phyloP scores from a whole-genome alignment of 30 jellyfish, hydroid and myxozoan genomes.

The Turritopsis rubra region DNA sequence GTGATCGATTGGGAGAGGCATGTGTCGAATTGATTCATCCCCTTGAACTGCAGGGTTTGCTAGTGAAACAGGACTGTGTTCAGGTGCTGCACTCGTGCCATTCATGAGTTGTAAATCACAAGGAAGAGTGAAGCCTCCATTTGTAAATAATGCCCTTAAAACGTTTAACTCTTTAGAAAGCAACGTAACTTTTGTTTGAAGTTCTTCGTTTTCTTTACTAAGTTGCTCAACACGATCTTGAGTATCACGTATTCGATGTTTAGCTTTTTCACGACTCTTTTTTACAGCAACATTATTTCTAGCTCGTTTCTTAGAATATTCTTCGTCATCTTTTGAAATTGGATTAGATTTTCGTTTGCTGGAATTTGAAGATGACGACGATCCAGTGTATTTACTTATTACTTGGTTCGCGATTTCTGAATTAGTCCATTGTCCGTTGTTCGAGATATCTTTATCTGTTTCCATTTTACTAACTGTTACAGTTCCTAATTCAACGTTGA shows the following conservation, averaged over 20 bases:
- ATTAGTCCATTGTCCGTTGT: constrained; percentile 18
- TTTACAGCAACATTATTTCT: constrained; percentile 87
- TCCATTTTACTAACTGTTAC: background rate
- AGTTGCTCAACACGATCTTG: constrained; percentile 92
- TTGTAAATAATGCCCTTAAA: constrained; percentile 84
- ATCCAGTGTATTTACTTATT: constrained; percentile 29
- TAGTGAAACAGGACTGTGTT: background rate
- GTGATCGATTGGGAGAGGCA: background rate
- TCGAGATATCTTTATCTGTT: background rate
- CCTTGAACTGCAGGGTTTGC: background rate
- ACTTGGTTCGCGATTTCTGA: constrained; percentile 36
- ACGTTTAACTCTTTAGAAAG: constrained; percentile 84
- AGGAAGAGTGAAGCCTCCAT: constrained; percentile 95
- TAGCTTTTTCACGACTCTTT: constrained; percentile 90
- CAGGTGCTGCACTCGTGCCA: background rate
- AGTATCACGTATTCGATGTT: constrained; percentile 72
- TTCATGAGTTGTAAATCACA: constrained; percentile 68
- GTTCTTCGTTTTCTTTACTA: constrained; percentile 76
- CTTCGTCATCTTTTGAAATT: constrained; percentile 48
- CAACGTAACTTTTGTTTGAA: constrained; percentile 72
- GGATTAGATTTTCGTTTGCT: constrained; percentile 24
- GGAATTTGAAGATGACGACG: constrained; percentile 15
- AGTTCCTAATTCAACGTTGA: background rate
- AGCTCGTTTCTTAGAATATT: constrained; percentile 66
- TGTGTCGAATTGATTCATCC: constrained; percentile 6